Evolutionary conservation across 2,797 vertebrate species (phyloP).

Genomic region (Semotilus atromaculatus): DNA sequence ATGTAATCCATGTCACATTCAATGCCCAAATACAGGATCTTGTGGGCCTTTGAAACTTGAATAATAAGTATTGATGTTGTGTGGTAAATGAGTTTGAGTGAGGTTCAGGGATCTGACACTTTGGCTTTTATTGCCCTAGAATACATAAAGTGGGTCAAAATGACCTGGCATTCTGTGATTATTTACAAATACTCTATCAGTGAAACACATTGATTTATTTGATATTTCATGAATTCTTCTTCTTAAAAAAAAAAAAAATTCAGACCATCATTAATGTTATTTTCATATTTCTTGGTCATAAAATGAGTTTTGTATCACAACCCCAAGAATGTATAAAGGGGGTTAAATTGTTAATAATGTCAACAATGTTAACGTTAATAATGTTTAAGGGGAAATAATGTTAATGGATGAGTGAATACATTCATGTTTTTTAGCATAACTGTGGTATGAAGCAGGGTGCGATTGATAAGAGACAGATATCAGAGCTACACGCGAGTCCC

Average conservation of each 20-base stretch:
- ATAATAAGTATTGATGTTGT: constrained; percentile 9
- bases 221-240: not conserved
- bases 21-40: constrained; percentile 15
- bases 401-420: too few species aligned
- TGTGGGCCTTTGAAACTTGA: not conserved
- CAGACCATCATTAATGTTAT: not conserved
- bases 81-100: not conserved
- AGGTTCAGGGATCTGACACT: not conserved
- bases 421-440: too few species aligned
- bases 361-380: too few species aligned
- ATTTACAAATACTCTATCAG: not conserved
- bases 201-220: not conserved
- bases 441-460: too few species aligned
- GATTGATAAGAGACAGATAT: too few species aligned
- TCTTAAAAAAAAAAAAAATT: too few species aligned
- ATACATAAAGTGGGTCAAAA: not conserved
- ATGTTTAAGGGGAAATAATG: too few species aligned
- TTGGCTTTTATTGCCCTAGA: not conserved
- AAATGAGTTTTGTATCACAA: too few species aligned
- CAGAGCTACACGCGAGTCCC: too few species aligned
- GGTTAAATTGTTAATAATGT: too few species aligned
- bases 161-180: not conserved
- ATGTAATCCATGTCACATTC: not conserved
- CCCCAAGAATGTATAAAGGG: too few species aligned
- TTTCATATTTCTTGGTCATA: not conserved